Conservation (phyloP, 1,140 invertebrate species). For the Rhagoletis pomonella region DNA sequence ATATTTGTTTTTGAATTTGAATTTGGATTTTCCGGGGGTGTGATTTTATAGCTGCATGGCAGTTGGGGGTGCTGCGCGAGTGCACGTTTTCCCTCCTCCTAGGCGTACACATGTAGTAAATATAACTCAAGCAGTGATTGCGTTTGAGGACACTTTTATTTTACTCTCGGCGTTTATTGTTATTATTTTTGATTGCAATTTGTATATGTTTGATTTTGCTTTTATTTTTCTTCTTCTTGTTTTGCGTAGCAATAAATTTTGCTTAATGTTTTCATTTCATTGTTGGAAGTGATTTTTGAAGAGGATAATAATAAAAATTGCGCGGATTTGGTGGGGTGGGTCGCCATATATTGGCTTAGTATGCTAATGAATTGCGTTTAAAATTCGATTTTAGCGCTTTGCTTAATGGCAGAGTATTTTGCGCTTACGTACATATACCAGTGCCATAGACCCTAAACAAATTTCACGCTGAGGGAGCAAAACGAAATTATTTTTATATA, state of each 20-base stretch:
- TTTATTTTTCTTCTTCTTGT: neutral
- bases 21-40: neutral
- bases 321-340: neutral
- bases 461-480: too few species aligned
- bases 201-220: neutral
- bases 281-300: slow-evolving; percentile 49
- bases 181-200: slow-evolving; percentile 32
- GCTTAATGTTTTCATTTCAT: slow-evolving; percentile 26
- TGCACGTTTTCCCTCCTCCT: neutral
- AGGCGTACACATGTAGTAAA: neutral
- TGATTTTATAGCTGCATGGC: neutral
- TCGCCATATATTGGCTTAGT: neutral
- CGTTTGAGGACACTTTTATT: neutral
- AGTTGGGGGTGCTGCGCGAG: neutral
- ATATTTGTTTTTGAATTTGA: neutral
- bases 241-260: slow-evolving; percentile 21
- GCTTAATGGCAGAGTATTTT: neutral
- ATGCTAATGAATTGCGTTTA: slow-evolving; percentile 30
- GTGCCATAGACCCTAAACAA: too few species aligned
- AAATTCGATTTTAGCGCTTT: neutral
- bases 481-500: too few species aligned
- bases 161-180: neutral
- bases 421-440: neutral
- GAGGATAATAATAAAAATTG: slow-evolving; percentile 16
- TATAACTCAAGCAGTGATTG: slow-evolving; percentile 29